These are phyloP conservation scores for Grammomys dolichurus DNA, from an alignment of 2,113 vertebrate genomes.

Conservation along the genomic window DNA sequence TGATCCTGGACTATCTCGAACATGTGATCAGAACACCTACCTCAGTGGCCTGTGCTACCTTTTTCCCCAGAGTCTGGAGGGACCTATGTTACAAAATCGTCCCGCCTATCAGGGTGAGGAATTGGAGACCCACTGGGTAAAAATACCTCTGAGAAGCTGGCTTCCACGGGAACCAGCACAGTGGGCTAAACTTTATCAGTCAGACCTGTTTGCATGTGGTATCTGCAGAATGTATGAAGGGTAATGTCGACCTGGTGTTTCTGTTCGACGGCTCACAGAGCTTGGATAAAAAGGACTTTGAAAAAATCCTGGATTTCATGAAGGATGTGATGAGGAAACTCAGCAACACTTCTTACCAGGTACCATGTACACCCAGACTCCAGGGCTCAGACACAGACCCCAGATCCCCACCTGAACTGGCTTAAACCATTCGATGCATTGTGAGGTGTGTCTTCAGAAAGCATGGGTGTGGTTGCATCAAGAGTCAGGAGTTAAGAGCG, in stretches of 20 bases:
- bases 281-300: conserved; percentile 81
- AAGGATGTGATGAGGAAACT: conserved; percentile 86
- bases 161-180: neutral
- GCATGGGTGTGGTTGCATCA: neutral
- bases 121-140: neutral
- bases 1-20: conserved; percentile 86
- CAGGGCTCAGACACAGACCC: too few species aligned
- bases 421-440: neutral
- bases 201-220: neutral
- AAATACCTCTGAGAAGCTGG: neutral
- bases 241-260: conserved; percentile 90
- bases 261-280: conserved; percentile 91
- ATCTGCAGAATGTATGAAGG: conserved; percentile 88
- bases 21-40: conserved; percentile 89
- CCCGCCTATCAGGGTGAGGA: conserved; percentile 88
- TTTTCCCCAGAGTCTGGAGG: conserved; percentile 70
- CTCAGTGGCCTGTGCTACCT: conserved; percentile 90
- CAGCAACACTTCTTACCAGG: conserved; percentile 88
- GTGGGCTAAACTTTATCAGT: neutral
- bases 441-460: neutral
- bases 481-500: neutral
- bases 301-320: conserved; percentile 88
- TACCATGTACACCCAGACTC: conserved; percentile 85
- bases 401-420: neutral
- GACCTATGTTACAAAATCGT: conserved; percentile 45